Conservation (phyloP, 1,140 invertebrate genomes). For the Rhopalosiphum padi region DNA sequence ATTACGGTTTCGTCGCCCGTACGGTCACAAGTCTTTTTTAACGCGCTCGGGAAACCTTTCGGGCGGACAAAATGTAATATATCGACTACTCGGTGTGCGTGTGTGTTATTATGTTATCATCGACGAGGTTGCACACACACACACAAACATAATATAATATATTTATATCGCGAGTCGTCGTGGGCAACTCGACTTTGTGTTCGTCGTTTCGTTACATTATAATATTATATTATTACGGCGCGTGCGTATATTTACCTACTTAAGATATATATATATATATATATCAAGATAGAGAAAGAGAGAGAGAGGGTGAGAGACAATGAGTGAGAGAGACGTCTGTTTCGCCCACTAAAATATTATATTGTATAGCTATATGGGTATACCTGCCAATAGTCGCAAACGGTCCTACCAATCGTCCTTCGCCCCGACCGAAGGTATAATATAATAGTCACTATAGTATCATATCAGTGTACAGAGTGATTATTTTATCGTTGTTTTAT, state of each 20-base stretch:
- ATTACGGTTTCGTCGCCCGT: neutral
- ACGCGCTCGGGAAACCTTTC: neutral
- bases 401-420: neutral
- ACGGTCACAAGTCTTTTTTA: neutral
- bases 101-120: neutral
- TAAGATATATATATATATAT: too few species aligned
- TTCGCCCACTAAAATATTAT: constrained; percentile 4
- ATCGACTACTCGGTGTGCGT: neutral
- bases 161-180: neutral
- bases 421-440: too few species aligned
- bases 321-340: neutral
- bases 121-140: neutral
- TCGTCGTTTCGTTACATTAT: neutral
- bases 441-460: too few species aligned
- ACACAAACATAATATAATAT: too few species aligned
- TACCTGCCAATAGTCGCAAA: neutral
- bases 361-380: neutral
- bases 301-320: too few species aligned
- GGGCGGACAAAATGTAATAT: too few species aligned
- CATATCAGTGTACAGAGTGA: too few species aligned
- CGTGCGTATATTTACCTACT: too few species aligned
- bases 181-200: neutral
- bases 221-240: neutral
- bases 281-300: too few species aligned
- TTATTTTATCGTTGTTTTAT: too few species aligned